Conservation (phyloP, 2,888 invertebrate genomes). For the Deilephila elpenor region DNA sequence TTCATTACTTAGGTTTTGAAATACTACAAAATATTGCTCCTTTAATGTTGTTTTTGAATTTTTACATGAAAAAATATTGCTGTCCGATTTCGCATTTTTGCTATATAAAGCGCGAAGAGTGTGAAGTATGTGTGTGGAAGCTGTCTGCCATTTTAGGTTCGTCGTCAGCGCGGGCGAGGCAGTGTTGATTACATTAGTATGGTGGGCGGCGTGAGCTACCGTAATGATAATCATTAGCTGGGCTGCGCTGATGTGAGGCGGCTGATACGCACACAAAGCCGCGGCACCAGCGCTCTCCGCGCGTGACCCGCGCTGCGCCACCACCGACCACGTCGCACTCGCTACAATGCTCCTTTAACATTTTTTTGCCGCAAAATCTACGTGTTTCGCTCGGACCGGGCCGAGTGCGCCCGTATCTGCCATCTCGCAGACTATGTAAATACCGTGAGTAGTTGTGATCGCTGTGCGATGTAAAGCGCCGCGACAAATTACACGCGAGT, state of each 20-base stretch:
- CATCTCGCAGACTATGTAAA: conserved; percentile 26
- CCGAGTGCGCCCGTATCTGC: conserved; percentile 5
- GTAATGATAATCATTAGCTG: conserved; percentile 25
- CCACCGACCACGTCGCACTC: conserved; percentile 12
- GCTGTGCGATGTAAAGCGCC: conserved; percentile 18
- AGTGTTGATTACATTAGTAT: conserved; percentile 18
- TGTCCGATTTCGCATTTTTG: background rate
- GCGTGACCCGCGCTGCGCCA: conserved; percentile 17
- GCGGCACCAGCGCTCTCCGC: conserved; percentile 12
- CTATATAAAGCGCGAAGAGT: background rate
- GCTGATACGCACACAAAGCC: conserved; percentile 16
- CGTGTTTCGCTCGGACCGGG: conserved; percentile 19
- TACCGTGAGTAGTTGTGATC: conserved; percentile 23
- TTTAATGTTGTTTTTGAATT: background rate
- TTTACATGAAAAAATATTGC: background rate
- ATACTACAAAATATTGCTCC: too few species aligned
- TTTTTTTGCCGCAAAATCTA: conserved; percentile 24
- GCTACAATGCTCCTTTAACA: conserved; percentile 19
- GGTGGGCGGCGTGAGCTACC: conserved; percentile 15
- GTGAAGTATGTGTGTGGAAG: background rate
- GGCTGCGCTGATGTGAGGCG: conserved; percentile 10
- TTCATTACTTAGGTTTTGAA: too few species aligned
- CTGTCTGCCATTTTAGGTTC: background rate
- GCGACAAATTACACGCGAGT: conserved; percentile 21
- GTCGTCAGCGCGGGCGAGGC: background rate